Base-by-base conservation (phyloP, 2,113 vertebrate species). In the Pluvianellus socialis region DNA sequence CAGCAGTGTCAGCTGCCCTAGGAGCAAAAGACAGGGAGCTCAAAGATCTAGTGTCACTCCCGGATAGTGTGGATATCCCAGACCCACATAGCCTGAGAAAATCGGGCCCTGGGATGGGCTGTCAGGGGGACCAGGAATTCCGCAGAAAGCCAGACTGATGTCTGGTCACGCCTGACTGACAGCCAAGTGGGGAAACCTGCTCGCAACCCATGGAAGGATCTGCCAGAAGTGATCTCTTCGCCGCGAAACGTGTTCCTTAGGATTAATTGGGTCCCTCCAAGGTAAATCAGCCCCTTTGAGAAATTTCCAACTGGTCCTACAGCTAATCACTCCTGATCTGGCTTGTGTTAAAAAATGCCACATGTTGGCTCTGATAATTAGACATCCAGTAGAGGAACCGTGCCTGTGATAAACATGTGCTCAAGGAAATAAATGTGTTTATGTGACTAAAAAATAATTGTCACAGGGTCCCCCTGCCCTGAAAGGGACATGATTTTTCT, bases 211-310 rank as follows among this genome's bases (percentile, higher is more conserved):
- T 28, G 0, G 0, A 47, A 92, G 38, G 33, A 80, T 47, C 45
- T 94, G 50, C 52, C 61, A 74, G 44, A 71, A 87, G 32, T 12
- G 65, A 59, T 67, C 38, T 33, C 44, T 81, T 81, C 42, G 21
- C 45, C 88, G 40, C 27, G 67, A 75, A 96, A 95, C 0, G 0
- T 44, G 44, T 62, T 89, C n/a, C 58, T 93, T 65, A 63, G 61
- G 50, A 71, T 81, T 87, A 94, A 67, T 30, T 32, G 13, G 42
- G 74, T 55, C 22, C 42, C 88, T 87, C 66, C n/a, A 62, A 79
- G 42, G 56, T 61, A 87, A 93, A 79, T 65, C 17, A 88, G 49
- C 32, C 73, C 52, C 62, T 67, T 32, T 63, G 85, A 92, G 94
- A 79, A 44, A 63, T 68, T 85, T 81, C 66, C 77, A 90, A 12